Conservation (phyloP, 1,140 invertebrate species). For the Chymomyza costata region DNA sequence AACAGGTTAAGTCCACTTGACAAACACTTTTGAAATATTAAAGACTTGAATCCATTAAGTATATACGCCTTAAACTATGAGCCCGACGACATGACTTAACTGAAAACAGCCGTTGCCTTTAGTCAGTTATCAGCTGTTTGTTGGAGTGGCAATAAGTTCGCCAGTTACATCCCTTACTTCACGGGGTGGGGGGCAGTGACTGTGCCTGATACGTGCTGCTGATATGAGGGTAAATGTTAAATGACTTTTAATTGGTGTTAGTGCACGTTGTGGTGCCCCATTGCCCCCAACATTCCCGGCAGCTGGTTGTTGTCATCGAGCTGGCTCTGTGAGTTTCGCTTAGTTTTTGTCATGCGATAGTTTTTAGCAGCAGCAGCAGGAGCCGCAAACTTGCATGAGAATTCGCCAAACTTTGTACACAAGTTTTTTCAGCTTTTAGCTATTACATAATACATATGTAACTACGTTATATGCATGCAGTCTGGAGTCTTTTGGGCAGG, state of each 20-base stretch:
- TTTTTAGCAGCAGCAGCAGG: constrained; percentile 31
- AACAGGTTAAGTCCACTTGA: constrained; percentile 19
- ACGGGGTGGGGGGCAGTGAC: no score
- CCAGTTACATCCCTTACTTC: no score
- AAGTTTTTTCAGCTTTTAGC: constrained; percentile 33
- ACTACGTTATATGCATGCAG: constrained; percentile 14
- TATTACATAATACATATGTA: constrained; percentile 47
- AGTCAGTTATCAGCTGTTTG: no score
- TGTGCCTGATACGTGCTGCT: constrained; percentile 3
- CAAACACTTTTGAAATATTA: constrained; percentile 61
- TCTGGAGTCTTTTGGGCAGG: constrained; percentile 16
- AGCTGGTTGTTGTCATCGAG: neutral
- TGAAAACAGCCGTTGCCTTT: no score
- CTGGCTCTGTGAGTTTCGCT: constrained; percentile 14
- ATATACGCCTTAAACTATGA: no score
- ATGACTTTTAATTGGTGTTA: constrained; percentile 70
- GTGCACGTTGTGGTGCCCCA: constrained; percentile 37
- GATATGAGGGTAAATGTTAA: constrained; percentile 43
- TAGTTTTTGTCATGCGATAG: constrained; percentile 48
- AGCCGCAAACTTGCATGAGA: constrained; percentile 29
- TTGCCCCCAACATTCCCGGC: constrained; percentile 33
- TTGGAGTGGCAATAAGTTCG: no score
- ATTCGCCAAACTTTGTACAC: constrained; percentile 46
- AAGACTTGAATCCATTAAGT: constrained; percentile 61
- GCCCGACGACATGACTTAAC: no score